Evolutionary conservation across 1,140 invertebrate genomes (phyloP).

Genomic region (Wasmannia auropunctata): DNA sequence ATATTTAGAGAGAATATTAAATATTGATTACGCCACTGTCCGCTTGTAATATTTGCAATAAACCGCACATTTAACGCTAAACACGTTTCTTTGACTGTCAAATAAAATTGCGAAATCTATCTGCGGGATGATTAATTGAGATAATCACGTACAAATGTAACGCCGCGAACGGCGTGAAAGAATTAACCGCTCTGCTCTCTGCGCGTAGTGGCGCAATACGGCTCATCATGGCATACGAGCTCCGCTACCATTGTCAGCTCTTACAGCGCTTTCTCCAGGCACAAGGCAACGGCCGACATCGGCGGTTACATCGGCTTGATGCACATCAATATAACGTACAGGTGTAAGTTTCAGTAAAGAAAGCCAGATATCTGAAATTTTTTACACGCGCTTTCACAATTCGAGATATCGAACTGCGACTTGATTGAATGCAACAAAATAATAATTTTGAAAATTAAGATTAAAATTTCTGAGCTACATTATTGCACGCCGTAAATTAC

Average conservation of each 20-base stretch:
- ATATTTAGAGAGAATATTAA: neutral
- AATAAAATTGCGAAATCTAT: slow-evolving; percentile 12
- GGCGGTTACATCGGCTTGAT: slow-evolving; percentile 96
- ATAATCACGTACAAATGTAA: neutral
- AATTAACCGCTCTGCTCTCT: neutral
- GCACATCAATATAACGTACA: slow-evolving; percentile 98
- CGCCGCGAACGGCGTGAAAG: neutral
- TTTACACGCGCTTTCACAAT: neutral
- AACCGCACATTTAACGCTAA: neutral
- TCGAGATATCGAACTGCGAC: neutral
- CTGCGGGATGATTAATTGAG: neutral
- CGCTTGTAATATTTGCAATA: neutral
- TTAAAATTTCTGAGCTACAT: neutral
- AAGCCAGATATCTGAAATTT: neutral
- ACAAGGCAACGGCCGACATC: slow-evolving; percentile 94
- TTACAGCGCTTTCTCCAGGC: slow-evolving; percentile 96
- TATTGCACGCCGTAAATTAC: neutral
- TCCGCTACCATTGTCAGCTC: slow-evolving; percentile 93
- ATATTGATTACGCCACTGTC: slow-evolving; percentile 3
- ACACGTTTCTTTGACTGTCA: neutral
- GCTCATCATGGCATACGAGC: slow-evolving; percentile 97
- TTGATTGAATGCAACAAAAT: neutral
- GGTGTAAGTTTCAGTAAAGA: slow-evolving; percentile 88
- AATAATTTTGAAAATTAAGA: neutral
- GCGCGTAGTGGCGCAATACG: slow-evolving; percentile 92